Evolutionary conservation across 1,140 invertebrate species (phyloP).

Genomic region (Nixonia krombeini): DNA sequence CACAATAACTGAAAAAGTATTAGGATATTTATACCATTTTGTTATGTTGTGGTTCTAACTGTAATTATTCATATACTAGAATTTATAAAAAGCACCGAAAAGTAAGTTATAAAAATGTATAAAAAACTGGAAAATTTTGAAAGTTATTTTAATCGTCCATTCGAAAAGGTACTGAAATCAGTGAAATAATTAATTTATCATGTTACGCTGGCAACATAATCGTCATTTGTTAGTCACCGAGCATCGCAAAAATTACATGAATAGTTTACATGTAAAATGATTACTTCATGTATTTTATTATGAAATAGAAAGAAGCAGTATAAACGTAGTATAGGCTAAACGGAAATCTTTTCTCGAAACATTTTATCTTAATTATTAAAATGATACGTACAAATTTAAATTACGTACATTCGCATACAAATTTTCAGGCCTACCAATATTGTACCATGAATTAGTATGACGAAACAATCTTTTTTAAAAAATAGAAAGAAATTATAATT

Average conservation of each 20-base stretch:
- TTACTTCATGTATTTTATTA: background rate
- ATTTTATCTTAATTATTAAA: background rate
- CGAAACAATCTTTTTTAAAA: too few relatives aligned
- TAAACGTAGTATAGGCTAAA: too few relatives aligned
- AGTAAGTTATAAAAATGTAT: background rate
- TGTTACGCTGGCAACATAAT: conserved; percentile 10
- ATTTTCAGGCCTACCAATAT: too few relatives aligned
- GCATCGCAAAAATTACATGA: background rate
- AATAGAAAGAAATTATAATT: too few relatives aligned
- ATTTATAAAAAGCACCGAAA: background rate
- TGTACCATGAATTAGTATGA: too few relatives aligned
- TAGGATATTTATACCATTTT: conserved; percentile 14
- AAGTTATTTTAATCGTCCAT: conserved; percentile 1
- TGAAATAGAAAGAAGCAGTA: background rate
- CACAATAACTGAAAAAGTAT: background rate
- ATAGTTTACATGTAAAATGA: background rate
- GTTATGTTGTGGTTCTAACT: background rate
- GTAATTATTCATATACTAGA: background rate
- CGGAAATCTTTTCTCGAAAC: too few relatives aligned
- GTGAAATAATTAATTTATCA: conserved; percentile 5
- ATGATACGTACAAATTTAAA: background rate
- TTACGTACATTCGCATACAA: background rate
- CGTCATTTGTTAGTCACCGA: background rate
- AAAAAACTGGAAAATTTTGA: conserved; percentile 11
- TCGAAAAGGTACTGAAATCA: conserved; percentile 1